These are phyloP conservation scores for Drosophila algonquin DNA, from an alignment of 2,888 invertebrate species.

Conservation along the genomic window DNA sequence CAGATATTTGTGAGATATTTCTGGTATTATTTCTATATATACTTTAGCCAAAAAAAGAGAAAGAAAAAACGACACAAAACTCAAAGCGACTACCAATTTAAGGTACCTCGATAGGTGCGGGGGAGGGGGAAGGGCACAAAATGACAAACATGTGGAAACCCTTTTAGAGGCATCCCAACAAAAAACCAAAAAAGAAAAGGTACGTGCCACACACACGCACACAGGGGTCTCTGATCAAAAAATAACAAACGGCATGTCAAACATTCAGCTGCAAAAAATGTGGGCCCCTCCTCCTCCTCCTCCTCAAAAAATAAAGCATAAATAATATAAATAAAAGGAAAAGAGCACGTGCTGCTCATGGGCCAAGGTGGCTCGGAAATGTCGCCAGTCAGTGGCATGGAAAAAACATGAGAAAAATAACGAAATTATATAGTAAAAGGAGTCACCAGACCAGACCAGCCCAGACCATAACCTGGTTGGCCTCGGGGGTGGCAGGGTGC, in stretches of 20 bases:
- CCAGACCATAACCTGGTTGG: slow-evolving; percentile 20
- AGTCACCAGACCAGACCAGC: slow-evolving; percentile 24
- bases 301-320: slow-evolving; percentile 36
- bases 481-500: slow-evolving; percentile 32
- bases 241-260: slow-evolving; percentile 73
- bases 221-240: slow-evolving; percentile 54
- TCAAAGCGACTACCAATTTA: not conserved
- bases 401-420: slow-evolving; percentile 44
- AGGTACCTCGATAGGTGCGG: not conserved
- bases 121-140: not conserved
- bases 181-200: slow-evolving; percentile 51
- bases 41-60: not conserved
- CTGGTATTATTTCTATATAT: not conserved
- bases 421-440: slow-evolving; percentile 24
- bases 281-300: slow-evolving; percentile 11
- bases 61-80: not conserved
- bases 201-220: not conserved
- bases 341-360: slow-evolving; percentile 15
- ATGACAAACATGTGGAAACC: slow-evolving; percentile 49
- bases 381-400: slow-evolving; percentile 51
- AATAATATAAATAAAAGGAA: slow-evolving; percentile 12
- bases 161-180: slow-evolving; percentile 10
- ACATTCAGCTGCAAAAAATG: slow-evolving; percentile 53
- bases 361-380: slow-evolving; percentile 45
- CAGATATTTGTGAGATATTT: not conserved